A percentile compares a stretch with the other conserved stretches of the same genome.
phyloP scores from a whole-genome alignment of 1,140 invertebrate genomes.

The Harpegnathos saltator region DNA sequence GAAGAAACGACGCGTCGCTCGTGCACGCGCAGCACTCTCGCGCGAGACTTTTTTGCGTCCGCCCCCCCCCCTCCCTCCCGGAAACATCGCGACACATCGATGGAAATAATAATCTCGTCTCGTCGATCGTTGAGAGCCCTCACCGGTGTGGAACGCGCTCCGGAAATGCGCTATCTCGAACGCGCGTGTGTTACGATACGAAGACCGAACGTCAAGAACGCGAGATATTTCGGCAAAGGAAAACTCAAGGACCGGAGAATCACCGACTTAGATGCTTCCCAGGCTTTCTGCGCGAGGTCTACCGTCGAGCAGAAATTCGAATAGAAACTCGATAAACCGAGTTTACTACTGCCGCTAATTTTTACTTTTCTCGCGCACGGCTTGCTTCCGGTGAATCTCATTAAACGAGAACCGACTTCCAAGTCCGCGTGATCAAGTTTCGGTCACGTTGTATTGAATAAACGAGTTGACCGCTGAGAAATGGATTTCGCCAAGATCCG shows the following conservation, averaged over 20 bases:
- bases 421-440: slow-evolving; percentile 43
- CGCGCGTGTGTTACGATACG: not conserved
- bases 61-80: too few species aligned
- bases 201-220: not conserved
- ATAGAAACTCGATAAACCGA: slow-evolving; percentile 32
- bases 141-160: too few species aligned
- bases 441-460: not conserved
- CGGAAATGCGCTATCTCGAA: not conserved
- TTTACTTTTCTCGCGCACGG: slow-evolving; percentile 7
- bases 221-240: not conserved
- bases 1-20: not conserved
- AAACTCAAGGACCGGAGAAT: not conserved
- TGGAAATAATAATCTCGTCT: not conserved
- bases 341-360: slow-evolving; percentile 41
- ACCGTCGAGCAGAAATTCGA: too few species aligned
- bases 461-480: slow-evolving; percentile 5
- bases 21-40: too few species aligned
- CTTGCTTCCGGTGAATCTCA: slow-evolving; percentile 55
- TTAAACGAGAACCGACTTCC: slow-evolving; percentile 17
- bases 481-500: slow-evolving; percentile 11
- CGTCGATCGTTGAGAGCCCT: too few species aligned
- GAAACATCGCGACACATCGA: not conserved
- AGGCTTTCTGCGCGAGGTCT: too few species aligned
- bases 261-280: too few species aligned
- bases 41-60: not conserved